Evolutionary conservation across 2,888 invertebrate species (phyloP).

Genomic region (Caradrina kadenii): DNA sequence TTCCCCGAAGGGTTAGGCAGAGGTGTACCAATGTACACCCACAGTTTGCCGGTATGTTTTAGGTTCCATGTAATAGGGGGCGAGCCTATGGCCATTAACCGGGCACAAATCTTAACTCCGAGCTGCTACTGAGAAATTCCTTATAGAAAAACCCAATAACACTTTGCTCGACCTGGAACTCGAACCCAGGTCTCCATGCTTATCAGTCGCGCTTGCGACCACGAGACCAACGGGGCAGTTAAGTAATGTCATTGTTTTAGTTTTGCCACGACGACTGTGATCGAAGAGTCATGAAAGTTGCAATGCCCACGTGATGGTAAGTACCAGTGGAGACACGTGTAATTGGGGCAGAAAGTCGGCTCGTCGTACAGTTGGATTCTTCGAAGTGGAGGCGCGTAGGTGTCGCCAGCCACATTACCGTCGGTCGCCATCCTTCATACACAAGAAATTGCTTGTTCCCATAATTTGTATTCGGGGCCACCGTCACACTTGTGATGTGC

Average conservation of each 20-base stretch:
- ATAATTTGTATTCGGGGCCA: conserved; percentile 89
- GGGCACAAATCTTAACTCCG: too few relatives aligned
- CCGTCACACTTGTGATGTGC: conserved; percentile 85
- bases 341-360: conserved; percentile 85
- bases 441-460: conserved; percentile 87
- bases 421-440: conserved; percentile 85
- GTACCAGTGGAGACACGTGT: conserved; percentile 64
- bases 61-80: too few relatives aligned
- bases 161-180: too few relatives aligned
- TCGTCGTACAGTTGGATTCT: conserved; percentile 85
- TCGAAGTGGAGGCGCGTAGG: conserved; percentile 85
- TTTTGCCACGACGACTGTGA: conserved; percentile 7
- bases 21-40: too few relatives aligned
- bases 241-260: conserved; percentile 6
- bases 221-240: neutral
- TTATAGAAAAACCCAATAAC: too few relatives aligned
- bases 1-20: too few relatives aligned
- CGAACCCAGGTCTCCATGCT: too few relatives aligned
- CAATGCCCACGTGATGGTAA: conserved; percentile 58
- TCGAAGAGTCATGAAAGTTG: conserved; percentile 50
- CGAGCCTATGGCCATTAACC: too few relatives aligned
- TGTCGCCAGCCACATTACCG: conserved; percentile 81
- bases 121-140: too few relatives aligned
- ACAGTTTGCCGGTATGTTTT: too few relatives aligned
- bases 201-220: too few relatives aligned